phyloP scores from a whole-genome alignment of 2,888 invertebrate species.

The Drosophila leonis region DNA sequence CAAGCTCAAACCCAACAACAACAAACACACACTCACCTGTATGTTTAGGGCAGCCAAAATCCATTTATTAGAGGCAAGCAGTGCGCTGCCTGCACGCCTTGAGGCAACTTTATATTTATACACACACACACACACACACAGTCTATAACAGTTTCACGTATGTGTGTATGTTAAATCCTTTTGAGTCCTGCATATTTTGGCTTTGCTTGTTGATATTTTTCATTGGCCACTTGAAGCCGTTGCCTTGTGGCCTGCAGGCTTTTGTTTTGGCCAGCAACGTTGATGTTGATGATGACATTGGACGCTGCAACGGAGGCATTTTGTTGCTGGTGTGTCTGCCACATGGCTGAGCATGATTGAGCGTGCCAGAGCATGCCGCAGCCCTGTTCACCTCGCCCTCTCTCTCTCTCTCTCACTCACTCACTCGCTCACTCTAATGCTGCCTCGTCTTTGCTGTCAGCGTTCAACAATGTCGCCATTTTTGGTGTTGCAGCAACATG shows the following conservation, averaged over 20 bases:
- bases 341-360: slow-evolving; percentile 62
- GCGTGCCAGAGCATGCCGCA: slow-evolving; percentile 48
- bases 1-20: slow-evolving; percentile 5
- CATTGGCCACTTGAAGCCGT: slow-evolving; percentile 56
- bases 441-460: slow-evolving; percentile 14
- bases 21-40: slow-evolving; percentile 20
- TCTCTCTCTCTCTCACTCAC: neutral
- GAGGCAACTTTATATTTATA: slow-evolving; percentile 9
- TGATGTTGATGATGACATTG: slow-evolving; percentile 50
- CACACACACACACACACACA: slow-evolving; percentile 22
- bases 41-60: slow-evolving; percentile 36
- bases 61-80: slow-evolving; percentile 65
- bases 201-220: slow-evolving; percentile 61
- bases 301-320: slow-evolving; percentile 18
- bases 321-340: slow-evolving; percentile 35
- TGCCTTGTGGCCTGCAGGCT: slow-evolving; percentile 36
- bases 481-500: slow-evolving; percentile 36
- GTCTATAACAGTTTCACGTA: slow-evolving; percentile 51
- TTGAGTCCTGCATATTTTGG: slow-evolving; percentile 54
- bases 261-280: slow-evolving; percentile 46
- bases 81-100: slow-evolving; percentile 35
- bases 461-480: slow-evolving; percentile 65
- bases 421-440: neutral
- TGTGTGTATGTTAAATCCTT: slow-evolving; percentile 54
- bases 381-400: neutral